Percentiles rank a stretch among this genome's conserved stretches.
Evolutionary conservation across 1,140 invertebrate species (phyloP).

Genomic region (Dufourea novaeangliae): DNA sequence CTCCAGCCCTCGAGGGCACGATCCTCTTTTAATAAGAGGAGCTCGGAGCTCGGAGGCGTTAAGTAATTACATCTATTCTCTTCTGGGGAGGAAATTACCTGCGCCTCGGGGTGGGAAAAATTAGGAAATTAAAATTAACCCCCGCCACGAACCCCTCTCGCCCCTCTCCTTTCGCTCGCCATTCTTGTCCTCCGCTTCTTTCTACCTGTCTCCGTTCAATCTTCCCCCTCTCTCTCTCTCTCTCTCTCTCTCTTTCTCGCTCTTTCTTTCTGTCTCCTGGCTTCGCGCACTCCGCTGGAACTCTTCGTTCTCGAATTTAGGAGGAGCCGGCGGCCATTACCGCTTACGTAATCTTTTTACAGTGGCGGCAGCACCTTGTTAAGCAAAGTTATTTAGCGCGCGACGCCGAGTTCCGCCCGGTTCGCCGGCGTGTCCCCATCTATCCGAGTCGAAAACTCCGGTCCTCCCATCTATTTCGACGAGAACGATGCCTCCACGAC

Average conservation of each 20-base stretch:
- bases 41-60: conserved; percentile 75
- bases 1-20: conserved; percentile 73
- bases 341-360: conserved; percentile 71
- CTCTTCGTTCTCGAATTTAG: conserved; percentile 70
- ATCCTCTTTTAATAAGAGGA: conserved; percentile 81
- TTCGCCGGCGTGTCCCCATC: conserved; percentile 36
- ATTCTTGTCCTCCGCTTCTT: conserved; percentile 4
- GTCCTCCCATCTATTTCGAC: conserved; percentile 3
- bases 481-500: background rate
- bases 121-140: conserved; percentile 82
- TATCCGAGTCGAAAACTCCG: conserved; percentile 22
- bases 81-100: conserved; percentile 79
- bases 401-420: conserved; percentile 42
- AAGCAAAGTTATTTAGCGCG: conserved; percentile 69
- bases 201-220: background rate
- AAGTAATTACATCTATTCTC: conserved; percentile 83
- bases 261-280: background rate
- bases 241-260: background rate
- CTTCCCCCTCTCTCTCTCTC: background rate
- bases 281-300: conserved; percentile 52
- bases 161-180: conserved; percentile 31
- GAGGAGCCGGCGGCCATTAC: conserved; percentile 71
- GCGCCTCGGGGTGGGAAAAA: conserved; percentile 75
- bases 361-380: conserved; percentile 70
- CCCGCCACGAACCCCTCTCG: conserved; percentile 47